Evolutionary conservation across 2,888 invertebrate species (phyloP).

Genomic region (Pyralis farinalis): DNA sequence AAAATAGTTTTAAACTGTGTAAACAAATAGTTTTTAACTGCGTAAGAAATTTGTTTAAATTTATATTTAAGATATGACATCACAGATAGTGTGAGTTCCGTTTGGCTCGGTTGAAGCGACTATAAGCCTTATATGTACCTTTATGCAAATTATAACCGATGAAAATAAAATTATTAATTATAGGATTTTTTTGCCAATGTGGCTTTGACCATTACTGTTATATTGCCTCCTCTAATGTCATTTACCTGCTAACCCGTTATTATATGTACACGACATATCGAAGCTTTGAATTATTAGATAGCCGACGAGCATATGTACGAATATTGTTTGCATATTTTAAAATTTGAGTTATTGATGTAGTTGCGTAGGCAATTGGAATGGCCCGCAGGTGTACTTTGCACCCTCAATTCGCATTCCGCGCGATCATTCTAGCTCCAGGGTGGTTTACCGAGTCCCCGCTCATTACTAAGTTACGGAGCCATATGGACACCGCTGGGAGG

Average conservation of each 20-base stretch:
- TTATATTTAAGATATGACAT: no score
- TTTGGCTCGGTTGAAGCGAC: no score
- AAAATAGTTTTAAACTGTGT: no score
- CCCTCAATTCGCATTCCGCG: constrained; percentile 17
- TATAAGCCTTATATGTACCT: constrained; percentile 3
- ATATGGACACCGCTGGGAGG: constrained; percentile 56
- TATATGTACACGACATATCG: constrained; percentile 17
- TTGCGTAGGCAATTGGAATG: not conserved
- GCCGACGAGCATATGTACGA: constrained; percentile 6
- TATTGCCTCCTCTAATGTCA: constrained; percentile 27
- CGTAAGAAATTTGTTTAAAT: no score
- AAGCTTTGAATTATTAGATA: constrained; percentile 8
- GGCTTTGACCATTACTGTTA: constrained; percentile 27
- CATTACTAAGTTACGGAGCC: constrained; percentile 46
- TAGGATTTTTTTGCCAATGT: constrained; percentile 21
- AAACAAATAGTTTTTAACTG: no score
- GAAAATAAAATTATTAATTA: constrained; percentile 26
- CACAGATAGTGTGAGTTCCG: no score
- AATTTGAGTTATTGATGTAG: constrained; percentile 7
- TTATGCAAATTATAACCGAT: constrained; percentile 31
- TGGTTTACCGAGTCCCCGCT: constrained; percentile 30
- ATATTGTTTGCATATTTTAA: constrained; percentile 9
- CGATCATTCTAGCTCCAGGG: constrained; percentile 27
- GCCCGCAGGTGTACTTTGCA: constrained; percentile 28
- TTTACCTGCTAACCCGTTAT: constrained; percentile 24